Conservation (phyloP, 2,888 invertebrate genomes). For the Polyommatus icarus region DNA sequence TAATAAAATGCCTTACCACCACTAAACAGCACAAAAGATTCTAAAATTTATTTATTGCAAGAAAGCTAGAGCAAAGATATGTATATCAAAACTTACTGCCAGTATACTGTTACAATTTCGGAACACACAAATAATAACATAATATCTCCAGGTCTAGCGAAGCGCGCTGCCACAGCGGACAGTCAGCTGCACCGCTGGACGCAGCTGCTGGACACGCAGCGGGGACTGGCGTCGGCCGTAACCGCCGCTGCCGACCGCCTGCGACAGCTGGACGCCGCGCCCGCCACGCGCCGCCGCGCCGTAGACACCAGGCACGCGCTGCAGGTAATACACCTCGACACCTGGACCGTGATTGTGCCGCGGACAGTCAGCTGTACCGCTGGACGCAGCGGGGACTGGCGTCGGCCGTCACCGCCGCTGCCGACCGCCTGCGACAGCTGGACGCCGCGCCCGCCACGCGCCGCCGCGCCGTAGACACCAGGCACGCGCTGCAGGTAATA, state of each 20-base stretch:
- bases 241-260: conserved; percentile 87
- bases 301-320: conserved; percentile 85
- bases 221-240: conserved; percentile 84
- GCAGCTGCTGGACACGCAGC: conserved; percentile 86
- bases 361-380: conserved; percentile 52
- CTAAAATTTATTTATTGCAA: no score
- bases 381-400: conserved; percentile 90
- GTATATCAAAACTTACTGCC: no score
- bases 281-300: conserved; percentile 87
- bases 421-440: conserved; percentile 88
- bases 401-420: conserved; percentile 84
- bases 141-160: conserved; percentile 58
- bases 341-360: no score
- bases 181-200: conserved; percentile 83
- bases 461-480: conserved; percentile 86
- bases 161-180: conserved; percentile 85
- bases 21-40: no score
- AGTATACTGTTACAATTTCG: not conserved
- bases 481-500: conserved; percentile 84
- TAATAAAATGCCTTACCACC: no score
- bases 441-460: conserved; percentile 88
- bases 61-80: no score
- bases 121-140: not conserved
- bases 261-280: conserved; percentile 87
- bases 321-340: conserved; percentile 71